Conservation (phyloP, 1,140 invertebrate species). For the Bombus turneri region DNA sequence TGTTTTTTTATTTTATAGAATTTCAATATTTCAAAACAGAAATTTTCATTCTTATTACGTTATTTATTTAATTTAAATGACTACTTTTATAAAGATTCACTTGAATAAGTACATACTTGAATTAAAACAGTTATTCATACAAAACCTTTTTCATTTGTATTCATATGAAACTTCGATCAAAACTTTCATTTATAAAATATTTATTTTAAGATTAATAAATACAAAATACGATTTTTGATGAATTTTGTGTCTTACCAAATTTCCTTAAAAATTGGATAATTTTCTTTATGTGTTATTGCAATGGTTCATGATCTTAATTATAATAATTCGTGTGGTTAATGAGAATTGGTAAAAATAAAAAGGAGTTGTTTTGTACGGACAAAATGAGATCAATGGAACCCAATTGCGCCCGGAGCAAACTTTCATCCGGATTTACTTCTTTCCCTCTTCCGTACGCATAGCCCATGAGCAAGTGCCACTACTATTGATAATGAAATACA, state of each 20-base stretch:
- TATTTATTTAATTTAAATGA: not conserved
- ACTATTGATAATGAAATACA: not conserved
- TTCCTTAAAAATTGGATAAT: not conserved
- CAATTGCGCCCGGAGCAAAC: slow-evolving; percentile 51
- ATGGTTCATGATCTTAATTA: not conserved
- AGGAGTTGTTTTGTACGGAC: not conserved
- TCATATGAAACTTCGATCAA: not conserved
- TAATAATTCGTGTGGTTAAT: not conserved
- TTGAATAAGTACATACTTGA: not conserved
- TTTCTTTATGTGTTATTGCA: not conserved
- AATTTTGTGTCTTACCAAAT: not conserved
- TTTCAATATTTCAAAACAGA: not conserved
- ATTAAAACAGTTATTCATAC: not conserved
- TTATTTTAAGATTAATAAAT: not conserved
- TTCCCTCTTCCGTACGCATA: not conserved
- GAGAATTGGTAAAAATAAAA: not conserved
- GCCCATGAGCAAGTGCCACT: not conserved
- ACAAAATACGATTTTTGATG: not conserved
- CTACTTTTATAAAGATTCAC: not conserved
- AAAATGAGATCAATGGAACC: slow-evolving; percentile 25
- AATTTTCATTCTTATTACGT: not conserved
- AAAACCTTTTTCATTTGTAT: not conserved
- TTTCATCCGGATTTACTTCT: slow-evolving; percentile 56
- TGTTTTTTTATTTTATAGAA: not conserved
- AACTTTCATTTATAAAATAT: not conserved